phyloP scores from a whole-genome alignment of 1,140 invertebrate genomes.

The Lasaia peninsularis region DNA sequence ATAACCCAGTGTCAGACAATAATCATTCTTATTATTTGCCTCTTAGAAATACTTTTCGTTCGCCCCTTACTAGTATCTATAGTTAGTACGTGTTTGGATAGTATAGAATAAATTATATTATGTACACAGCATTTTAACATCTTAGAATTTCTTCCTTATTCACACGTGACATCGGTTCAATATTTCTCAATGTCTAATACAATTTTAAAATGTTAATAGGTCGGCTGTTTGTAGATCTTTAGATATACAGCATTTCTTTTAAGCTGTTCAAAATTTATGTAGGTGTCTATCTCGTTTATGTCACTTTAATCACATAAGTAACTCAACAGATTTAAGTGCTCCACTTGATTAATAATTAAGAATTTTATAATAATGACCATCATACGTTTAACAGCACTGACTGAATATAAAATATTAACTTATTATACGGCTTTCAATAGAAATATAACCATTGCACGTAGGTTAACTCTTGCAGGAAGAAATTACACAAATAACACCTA shows the following conservation, averaged over 20 bases:
- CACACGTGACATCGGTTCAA: slow-evolving; percentile 12
- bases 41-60: slow-evolving; percentile 52
- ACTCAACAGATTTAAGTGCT: not conserved
- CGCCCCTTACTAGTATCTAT: slow-evolving; percentile 49
- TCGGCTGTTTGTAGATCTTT: slow-evolving; percentile 26
- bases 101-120: slow-evolving; percentile 26
- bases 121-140: slow-evolving; percentile 21
- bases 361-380: not conserved
- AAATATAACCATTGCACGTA: not conserved
- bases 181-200: slow-evolving; percentile 12
- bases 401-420: slow-evolving; percentile 4
- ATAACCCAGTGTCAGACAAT: slow-evolving; percentile 77
- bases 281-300: no score
- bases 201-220: slow-evolving; percentile 18
- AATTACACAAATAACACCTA: not conserved
- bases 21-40: slow-evolving; percentile 72
- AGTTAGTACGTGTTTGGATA: slow-evolving; percentile 24
- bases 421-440: not conserved
- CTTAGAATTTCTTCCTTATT: slow-evolving; percentile 15
- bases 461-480: not conserved
- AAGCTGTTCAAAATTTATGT: not conserved
- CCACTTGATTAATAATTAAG: not conserved
- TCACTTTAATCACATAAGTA: no score
- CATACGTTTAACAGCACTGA: slow-evolving; percentile 6
- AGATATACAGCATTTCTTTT: not conserved